phyloP scores from a whole-genome alignment of 2,888 invertebrate genomes.

The Andrena dorsata region DNA sequence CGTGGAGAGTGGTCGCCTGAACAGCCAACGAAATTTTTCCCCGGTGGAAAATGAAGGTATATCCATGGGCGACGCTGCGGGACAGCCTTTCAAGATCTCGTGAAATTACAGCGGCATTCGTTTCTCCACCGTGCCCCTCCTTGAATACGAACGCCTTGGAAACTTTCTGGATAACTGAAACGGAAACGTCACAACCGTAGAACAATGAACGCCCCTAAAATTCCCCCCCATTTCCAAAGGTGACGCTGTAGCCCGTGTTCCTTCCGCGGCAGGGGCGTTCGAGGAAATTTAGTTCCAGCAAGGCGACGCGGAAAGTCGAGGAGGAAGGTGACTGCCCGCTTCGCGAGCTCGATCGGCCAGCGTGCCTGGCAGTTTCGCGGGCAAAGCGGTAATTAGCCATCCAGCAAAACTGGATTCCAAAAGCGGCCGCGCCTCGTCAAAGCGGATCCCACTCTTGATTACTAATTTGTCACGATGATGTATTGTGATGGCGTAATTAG shows the following conservation, averaged over 20 bases:
- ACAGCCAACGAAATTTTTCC: conserved; percentile 26
- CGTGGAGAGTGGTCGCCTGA: not conserved
- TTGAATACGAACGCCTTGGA: conserved; percentile 28
- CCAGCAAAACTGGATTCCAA: conserved; percentile 46
- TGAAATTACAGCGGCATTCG: conserved; percentile 42
- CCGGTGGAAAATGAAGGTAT: not conserved
- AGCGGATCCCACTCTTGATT: conserved; percentile 58
- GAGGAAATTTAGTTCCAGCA: conserved; percentile 26
- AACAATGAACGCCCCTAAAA: conserved; percentile 41
- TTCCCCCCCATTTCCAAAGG: conserved; percentile 15
- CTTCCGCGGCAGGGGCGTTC: not conserved
- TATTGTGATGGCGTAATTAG: conserved; percentile 73
- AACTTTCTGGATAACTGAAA: conserved; percentile 35
- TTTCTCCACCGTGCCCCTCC: conserved; percentile 19
- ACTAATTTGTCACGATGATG: conserved; percentile 74
- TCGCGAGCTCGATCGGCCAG: conserved; percentile 3
- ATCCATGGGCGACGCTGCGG: conserved; percentile 5
- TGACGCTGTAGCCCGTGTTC: not conserved
- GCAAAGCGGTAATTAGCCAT: conserved; percentile 26
- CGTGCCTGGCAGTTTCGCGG: not conserved
- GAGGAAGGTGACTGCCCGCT: not conserved
- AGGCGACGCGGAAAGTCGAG: not conserved
- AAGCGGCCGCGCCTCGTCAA: conserved; percentile 50
- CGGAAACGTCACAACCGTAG: conserved; percentile 16
- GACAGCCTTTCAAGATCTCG: conserved; percentile 37